Percentiles rank a stretch among this genome's conserved stretches.
phyloP scores from a whole-genome alignment of 2,113 vertebrate genomes.

The Paradisaea rubra region DNA sequence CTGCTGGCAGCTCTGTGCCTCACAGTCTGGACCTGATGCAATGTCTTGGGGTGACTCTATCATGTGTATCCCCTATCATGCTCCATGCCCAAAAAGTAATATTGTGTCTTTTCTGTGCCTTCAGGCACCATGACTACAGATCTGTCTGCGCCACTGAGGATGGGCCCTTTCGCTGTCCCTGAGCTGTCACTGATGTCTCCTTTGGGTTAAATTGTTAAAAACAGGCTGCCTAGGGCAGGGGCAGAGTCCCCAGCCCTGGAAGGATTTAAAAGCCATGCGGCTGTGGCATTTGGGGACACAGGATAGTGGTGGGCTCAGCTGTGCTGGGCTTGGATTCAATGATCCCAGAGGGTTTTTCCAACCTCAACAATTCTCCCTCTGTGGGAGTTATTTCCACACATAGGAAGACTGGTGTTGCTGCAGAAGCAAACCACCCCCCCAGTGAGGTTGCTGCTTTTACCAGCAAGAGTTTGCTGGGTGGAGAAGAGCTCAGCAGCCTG shows the following conservation, averaged over 20 bases:
- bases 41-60: too few species aligned
- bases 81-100: too few species aligned
- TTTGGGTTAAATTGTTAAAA: not conserved
- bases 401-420: not conserved
- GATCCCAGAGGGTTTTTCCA: not conserved
- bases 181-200: too few species aligned
- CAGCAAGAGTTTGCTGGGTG: not conserved
- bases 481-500: not conserved
- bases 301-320: not conserved
- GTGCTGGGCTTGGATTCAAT: not conserved
- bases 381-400: not conserved
- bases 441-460: not conserved
- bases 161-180: too few species aligned
- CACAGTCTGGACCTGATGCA: not conserved
- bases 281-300: not conserved
- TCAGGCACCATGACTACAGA: rapidly evolving
- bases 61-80: too few species aligned
- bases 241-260: not conserved
- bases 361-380: not conserved
- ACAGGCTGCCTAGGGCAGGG: not conserved
- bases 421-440: not conserved
- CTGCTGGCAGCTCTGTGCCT: not conserved
- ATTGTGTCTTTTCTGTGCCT: not conserved
- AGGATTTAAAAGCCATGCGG: not conserved
- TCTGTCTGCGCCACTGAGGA: rapidly evolving